Evolutionary conservation across 2,888 invertebrate genomes (phyloP).

Genomic region (Minunthozetes semirufus): DNA sequence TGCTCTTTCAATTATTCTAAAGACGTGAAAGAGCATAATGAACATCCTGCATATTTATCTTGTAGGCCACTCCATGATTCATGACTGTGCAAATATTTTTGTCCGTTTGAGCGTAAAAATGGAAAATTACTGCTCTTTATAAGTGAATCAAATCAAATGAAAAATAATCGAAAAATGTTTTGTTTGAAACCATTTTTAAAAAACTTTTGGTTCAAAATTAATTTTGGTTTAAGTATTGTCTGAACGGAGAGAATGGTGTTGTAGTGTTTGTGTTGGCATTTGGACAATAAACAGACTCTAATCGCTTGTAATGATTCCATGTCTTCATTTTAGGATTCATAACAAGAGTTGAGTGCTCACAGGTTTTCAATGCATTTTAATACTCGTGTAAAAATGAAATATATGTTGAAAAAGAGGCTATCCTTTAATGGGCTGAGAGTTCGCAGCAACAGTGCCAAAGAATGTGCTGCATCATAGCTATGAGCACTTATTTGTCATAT

Average conservation of each 20-base stretch:
- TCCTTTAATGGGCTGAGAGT: slow-evolving; percentile 2
- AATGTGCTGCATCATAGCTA: slow-evolving; percentile 7
- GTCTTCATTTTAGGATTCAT: background rate
- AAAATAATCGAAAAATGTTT: too few relatives aligned
- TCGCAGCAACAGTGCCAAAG: slow-evolving; percentile 14
- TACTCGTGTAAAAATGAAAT: slow-evolving; percentile 15
- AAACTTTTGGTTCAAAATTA: too few relatives aligned
- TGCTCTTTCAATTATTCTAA: background rate
- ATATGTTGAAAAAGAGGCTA: slow-evolving; percentile 23
- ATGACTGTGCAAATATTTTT: slow-evolving; percentile 2
- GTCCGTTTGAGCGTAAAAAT: background rate
- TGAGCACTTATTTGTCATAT: slow-evolving; percentile 22
- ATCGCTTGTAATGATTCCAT: background rate
- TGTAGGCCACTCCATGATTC: background rate
- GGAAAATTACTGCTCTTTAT: too few relatives aligned
- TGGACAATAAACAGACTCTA: background rate
- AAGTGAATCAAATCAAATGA: too few relatives aligned
- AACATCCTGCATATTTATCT: background rate
- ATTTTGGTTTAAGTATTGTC: too few relatives aligned
- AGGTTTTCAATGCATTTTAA: background rate
- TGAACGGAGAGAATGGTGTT: too few relatives aligned
- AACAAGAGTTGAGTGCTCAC: background rate
- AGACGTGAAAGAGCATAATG: slow-evolving; percentile 20
- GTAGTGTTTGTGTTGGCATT: background rate
- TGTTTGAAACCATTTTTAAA: too few relatives aligned